Base-by-base conservation (phyloP, 2,888 invertebrate species). In the Bugulina stolonifera region DNA sequence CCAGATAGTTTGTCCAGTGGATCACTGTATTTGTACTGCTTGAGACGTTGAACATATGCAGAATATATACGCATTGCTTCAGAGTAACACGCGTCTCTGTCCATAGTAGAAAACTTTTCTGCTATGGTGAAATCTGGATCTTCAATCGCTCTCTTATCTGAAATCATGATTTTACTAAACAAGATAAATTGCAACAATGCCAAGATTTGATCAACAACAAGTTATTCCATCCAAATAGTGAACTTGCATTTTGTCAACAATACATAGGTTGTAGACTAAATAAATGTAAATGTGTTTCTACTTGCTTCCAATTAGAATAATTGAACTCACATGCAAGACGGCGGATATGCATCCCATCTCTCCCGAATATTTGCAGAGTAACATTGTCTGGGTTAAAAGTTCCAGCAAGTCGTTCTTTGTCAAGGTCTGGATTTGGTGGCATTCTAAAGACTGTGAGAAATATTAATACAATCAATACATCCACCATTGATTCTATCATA, bases 321-420 rank as follows among this genome's bases (percentile, higher is more conserved):
- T 5, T 57, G 57, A 18, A 64, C 64, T 64, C 32, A 64, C 64
- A 64, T 32, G 64, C 64, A 2, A 64, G 34, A 2, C 64, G 29
- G 2, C 64, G 27, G 32, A 32, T 27, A 10, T 29, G 32, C 64
- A 64, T 64, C 14, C 32, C 64, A 14, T 64, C 32, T 64, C 5
- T 34, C 3, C 64, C 64, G 32, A 64, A 64, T 25, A 64, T 27
- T 34, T 64, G 27, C n/a, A 2, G 2, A 2, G 64, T 64, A 14
- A 64, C n/a, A 34, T 5, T 14, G 14, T 64, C 64, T 29, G 64
- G 64, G 10, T 34, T 64, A 10, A 64, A 32, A 14, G 29, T 64
- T 10, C 29, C 32, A 10, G 27, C 10, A 14, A 14, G 18, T 34
- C 64, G 2, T 34, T 64, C 64, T 14, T 64, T 64, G 5, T 27